Evolutionary conservation across 2,797 vertebrate genomes (phyloP), one percentile per base, ranked within the genome.

Genomic region (Molothrus ater): DNA sequence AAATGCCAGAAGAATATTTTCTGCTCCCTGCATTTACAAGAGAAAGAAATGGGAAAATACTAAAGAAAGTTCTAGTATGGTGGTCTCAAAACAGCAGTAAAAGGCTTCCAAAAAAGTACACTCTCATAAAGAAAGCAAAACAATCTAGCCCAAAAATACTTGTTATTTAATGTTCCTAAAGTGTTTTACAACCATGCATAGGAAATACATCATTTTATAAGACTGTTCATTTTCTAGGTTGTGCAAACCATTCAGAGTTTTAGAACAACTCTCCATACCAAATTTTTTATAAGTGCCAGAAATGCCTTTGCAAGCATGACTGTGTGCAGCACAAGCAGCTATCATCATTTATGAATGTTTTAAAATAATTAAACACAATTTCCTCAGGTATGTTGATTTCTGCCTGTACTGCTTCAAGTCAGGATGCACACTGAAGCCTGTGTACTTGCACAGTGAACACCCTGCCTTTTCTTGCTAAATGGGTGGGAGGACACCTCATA

Each of bases 1-100:
- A 93, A 94, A 94, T 96, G 90, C 93, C 96, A 93, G 78, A 82
- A 81, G 89, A 97, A 85, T 93, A 96, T 92, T 95, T 90, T 95
- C 68, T 76, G 80, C 72, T 88, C 85, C 80, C 81, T 93, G 70
- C 70, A 73, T 94, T 95, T 69, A 93, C 50, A 85, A 80, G 59
- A 38, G 56, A 93, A 94, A 88, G 63, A 96, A 88, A 94, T 81
- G 63, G 80, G 80, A 95, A 95, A 95, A 93, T 60, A 82, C 36
- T 92, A 26, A 92, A 80, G 69, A 64, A 94, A 76, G 54, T 88
- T 92, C 79, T 82, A 93, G 87, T 92, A 66, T 34, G 69, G 86
- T 78, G 81, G 83, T 91, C 83, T 89, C 54, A 56, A 92, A 89
- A 86, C 86, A 95, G 75, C 64, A 82, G 42, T 19, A 83, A 69